Evolutionary conservation across 2,113 vertebrate genomes (phyloP).

Genomic region (Tor tambroides): DNA sequence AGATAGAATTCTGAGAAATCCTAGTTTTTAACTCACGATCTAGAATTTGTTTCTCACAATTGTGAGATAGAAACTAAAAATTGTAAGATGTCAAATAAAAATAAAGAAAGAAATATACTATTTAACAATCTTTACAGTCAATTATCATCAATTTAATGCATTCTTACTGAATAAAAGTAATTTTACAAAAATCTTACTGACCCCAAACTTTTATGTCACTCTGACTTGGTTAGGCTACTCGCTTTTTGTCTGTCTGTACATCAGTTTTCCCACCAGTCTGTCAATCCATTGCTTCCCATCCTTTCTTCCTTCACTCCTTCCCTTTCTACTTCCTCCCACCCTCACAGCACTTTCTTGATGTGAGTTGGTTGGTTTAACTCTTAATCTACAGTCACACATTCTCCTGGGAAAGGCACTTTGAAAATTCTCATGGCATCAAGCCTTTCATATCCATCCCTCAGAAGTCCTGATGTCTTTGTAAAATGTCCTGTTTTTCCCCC

Average conservation of each 20-base stretch:
- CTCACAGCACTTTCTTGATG: conserved; percentile 7
- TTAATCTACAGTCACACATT: conserved; percentile 1
- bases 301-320: not conserved
- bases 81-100: no score
- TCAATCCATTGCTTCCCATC: not conserved
- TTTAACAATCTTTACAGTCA: no score
- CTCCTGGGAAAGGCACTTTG: conserved; percentile 12
- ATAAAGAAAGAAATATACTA: no score
- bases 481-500: not conserved
- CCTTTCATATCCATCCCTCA: conserved; percentile 19
- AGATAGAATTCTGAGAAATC: no score
- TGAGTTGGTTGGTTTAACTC: not conserved
- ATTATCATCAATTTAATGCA: no score
- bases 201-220: not conserved
- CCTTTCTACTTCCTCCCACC: not conserved
- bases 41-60: no score
- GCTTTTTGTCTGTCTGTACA: not conserved
- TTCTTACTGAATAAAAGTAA: no score
- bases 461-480: conserved; percentile 24
- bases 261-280: not conserved
- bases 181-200: not conserved
- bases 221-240: not conserved
- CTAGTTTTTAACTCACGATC: no score
- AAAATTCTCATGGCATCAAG: conserved; percentile 3
- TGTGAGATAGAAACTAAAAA: no score